These are phyloP conservation scores for Ditylenchus weischeri DNA, from an alignment of 2,888 invertebrate species.

Conservation along the genomic window DNA sequence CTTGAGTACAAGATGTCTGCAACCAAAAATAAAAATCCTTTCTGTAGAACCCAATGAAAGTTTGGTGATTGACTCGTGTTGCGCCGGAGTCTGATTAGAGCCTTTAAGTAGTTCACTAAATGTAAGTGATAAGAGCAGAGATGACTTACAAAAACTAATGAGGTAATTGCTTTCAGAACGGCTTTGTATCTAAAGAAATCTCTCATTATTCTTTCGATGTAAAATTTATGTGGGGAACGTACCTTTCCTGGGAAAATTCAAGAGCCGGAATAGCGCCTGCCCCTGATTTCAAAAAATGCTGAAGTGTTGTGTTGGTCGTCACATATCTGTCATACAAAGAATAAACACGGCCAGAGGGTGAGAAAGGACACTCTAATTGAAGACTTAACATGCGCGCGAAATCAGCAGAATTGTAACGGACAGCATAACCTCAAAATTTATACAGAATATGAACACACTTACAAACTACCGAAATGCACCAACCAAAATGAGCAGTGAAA, in stretches of 20 bases:
- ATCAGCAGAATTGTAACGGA: slow-evolving; percentile 45
- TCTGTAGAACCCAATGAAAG: no score
- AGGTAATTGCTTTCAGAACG: slow-evolving; percentile 14
- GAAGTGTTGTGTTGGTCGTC: slow-evolving; percentile 16
- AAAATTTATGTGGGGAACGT: neutral
- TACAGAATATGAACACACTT: no score
- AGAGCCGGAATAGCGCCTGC: slow-evolving; percentile 1
- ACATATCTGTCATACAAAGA: slow-evolving; percentile 14
- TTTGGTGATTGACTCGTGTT: no score
- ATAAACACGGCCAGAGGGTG: neutral
- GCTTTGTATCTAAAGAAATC: slow-evolving; percentile 13
- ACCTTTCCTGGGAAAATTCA: neutral
- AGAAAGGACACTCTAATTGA: slow-evolving; percentile 29
- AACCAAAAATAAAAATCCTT: no score
- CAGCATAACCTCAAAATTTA: slow-evolving; percentile 24
- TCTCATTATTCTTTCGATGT: no score
- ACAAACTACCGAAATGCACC: no score
- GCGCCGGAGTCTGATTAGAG: no score
- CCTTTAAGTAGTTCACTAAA: no score
- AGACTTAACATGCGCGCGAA: slow-evolving; percentile 43
- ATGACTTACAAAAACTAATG: slow-evolving; percentile 14
- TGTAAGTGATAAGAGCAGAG: no score
- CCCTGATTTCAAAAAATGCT: slow-evolving; percentile 20
- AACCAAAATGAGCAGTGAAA: slow-evolving; percentile 48
- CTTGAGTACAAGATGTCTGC: no score